A percentile compares a stretch with the other conserved stretches of the same genome.
Conservation (phyloP, 2,888 invertebrate species). For the Epinotia ramella region DNA sequence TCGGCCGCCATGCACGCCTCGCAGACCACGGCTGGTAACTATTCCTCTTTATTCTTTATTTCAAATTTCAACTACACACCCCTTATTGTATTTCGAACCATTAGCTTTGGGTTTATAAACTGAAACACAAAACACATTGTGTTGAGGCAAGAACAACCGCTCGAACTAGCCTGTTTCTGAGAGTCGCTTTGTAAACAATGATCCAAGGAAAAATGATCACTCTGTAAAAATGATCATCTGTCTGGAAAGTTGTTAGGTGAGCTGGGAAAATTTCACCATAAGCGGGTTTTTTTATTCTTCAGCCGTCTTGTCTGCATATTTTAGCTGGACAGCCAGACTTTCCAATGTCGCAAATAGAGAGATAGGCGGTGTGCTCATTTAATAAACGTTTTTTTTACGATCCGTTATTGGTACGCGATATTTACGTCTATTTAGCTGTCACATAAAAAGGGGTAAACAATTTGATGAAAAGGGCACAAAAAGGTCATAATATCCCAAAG, state of each 20-base stretch:
- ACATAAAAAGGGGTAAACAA: not conserved
- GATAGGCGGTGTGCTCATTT: not conserved
- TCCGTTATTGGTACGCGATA: not conserved
- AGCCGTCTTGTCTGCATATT: not conserved
- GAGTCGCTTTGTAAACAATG: not conserved
- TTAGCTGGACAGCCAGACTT: not conserved
- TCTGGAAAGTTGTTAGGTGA: not conserved
- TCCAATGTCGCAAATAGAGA: slow-evolving; percentile 1
- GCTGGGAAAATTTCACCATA: not conserved
- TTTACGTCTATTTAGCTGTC: not conserved
- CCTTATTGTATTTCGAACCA: too few relatives aligned
- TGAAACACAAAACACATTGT: not conserved
- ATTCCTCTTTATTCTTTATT: slow-evolving; percentile 27
- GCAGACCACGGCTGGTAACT: slow-evolving; percentile 72
- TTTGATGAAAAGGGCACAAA: not conserved
- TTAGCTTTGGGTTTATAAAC: not conserved
- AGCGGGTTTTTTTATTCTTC: not conserved
- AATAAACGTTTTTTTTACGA: not conserved
- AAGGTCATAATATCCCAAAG: not conserved
- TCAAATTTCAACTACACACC: not conserved
- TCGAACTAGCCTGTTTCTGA: not conserved
- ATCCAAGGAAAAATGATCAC: not conserved
- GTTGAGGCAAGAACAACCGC: not conserved
- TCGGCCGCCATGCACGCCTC: slow-evolving; percentile 77
- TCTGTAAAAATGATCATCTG: not conserved